Conservation (phyloP, 2,888 invertebrate genomes). For the Hemistola chrysoprasaria region DNA sequence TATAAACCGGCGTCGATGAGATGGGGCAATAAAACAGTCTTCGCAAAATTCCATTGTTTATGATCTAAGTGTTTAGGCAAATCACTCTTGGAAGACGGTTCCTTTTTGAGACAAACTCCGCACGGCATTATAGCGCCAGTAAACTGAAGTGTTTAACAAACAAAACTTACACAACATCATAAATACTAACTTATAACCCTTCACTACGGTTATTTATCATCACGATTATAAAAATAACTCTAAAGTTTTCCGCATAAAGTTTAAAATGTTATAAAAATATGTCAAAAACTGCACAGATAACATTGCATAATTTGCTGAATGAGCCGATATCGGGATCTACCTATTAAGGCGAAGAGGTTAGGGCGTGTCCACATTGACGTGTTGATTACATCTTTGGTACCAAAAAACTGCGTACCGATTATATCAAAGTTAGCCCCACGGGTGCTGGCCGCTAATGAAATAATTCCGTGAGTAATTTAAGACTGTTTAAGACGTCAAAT, state of each 20-base stretch:
- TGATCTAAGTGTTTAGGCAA: too few species aligned
- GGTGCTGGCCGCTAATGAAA: conserved; percentile 72
- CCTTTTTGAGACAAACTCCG: conserved; percentile 3
- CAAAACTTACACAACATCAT: conserved; percentile 51
- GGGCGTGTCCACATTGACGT: conserved; percentile 70
- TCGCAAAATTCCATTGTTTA: too few species aligned
- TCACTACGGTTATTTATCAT: conserved; percentile 21
- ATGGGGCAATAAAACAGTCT: too few species aligned
- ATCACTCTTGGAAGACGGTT: not conserved
- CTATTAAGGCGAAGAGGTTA: conserved; percentile 69
- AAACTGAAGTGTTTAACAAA: conserved; percentile 31
- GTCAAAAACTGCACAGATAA: conserved; percentile 20
- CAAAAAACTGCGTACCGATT: conserved; percentile 58
- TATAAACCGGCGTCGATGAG: not conserved
- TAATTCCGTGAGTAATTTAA: conserved; percentile 79
- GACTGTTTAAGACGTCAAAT: conserved; percentile 81
- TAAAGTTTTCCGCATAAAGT: conserved; percentile 21
- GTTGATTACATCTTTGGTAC: conserved; percentile 73
- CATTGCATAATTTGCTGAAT: conserved; percentile 54
- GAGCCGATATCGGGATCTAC: conserved; percentile 66
- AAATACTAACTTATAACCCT: conserved; percentile 53
- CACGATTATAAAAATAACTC: conserved; percentile 2
- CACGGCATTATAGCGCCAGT: conserved; percentile 19
- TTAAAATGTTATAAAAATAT: conserved; percentile 20
- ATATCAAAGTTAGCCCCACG: conserved; percentile 41